A percentile compares a stretch with the other conserved stretches of the same genome.
These are phyloP conservation scores for Cliona cf. orientalis DNA, from an alignment of 37 sponge, comb jelly and placozoan species.

Conservation along the genomic window DNA sequence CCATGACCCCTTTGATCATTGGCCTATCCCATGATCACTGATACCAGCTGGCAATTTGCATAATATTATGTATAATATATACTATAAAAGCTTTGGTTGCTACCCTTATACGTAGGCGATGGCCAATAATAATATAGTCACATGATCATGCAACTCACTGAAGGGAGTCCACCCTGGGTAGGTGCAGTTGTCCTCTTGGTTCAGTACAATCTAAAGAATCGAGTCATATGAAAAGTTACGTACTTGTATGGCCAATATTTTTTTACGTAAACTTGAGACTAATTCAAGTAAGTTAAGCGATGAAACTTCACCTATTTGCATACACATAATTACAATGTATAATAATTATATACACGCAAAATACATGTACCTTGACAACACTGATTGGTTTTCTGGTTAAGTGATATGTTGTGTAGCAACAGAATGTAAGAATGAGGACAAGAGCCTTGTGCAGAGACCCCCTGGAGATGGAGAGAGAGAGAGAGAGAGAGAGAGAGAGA, in stretches of 20 bases:
- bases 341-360: too few relatives aligned
- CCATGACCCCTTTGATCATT: too few relatives aligned
- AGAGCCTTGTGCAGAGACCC: conserved; percentile 21
- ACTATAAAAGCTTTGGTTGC: neutral
- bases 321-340: too few relatives aligned
- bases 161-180: conserved; percentile 66
- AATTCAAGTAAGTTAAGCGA: too few relatives aligned
- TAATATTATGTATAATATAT: neutral
- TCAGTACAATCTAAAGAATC: neutral
- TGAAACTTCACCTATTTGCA: too few relatives aligned
- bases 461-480: conserved; percentile 1
- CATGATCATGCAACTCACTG: conserved; percentile 26
- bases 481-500: neutral
- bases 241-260: too few relatives aligned
- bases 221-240: too few relatives aligned
- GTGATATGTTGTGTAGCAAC: conserved; percentile 65
- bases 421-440: conserved; percentile 60
- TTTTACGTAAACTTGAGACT: too few relatives aligned
- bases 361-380: conserved; percentile 67
- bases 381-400: conserved; percentile 74
- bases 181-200: conserved; percentile 1
- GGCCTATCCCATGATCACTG: too few relatives aligned
- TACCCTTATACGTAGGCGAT: neutral
- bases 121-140: too few relatives aligned
- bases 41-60: too few relatives aligned